These are phyloP conservation scores for Zoanthus gigantus DNA, from an alignment of 92 coral and sea anemone genomes.

Conservation along the genomic window DNA sequence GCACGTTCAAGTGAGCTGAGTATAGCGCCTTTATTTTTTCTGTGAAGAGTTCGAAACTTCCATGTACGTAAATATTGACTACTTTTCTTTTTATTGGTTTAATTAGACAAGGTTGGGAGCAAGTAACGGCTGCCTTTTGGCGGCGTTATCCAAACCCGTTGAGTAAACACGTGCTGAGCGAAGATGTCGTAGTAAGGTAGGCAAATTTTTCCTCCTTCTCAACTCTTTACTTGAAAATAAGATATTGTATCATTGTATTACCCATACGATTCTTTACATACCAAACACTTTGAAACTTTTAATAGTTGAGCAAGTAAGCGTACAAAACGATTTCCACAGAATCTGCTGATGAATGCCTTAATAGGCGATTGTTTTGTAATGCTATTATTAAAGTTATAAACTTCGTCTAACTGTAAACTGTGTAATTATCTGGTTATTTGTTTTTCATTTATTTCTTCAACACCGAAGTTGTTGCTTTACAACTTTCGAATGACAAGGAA, in stretches of 20 bases:
- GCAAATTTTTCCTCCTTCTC: neutral
- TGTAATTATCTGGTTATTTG: no score
- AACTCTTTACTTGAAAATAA: neutral
- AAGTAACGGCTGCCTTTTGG: slow-evolving; percentile 91
- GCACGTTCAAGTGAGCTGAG: slow-evolving; percentile 72
- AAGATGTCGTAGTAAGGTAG: slow-evolving; percentile 90
- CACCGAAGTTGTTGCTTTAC: no score
- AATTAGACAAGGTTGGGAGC: slow-evolving; percentile 88
- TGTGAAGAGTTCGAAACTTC: neutral
- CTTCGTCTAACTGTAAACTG: no score
- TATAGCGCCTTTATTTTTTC: neutral
- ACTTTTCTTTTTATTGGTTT: neutral
- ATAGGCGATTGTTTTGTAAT: no score
- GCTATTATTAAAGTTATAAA: no score
- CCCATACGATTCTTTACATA: neutral
- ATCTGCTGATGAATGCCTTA: no score
- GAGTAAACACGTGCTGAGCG: slow-evolving; percentile 98
- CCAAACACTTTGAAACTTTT: neutral
- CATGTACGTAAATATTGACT: neutral
- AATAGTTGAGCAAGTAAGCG: neutral
- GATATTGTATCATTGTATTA: neutral
- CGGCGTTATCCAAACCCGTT: slow-evolving; percentile 95
- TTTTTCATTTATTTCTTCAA: no score
- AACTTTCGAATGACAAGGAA: no score
- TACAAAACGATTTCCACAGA: no score